These are phyloP conservation scores for Pteromalus puparum DNA, from an alignment of 1,140 invertebrate genomes.

Conservation along the genomic window DNA sequence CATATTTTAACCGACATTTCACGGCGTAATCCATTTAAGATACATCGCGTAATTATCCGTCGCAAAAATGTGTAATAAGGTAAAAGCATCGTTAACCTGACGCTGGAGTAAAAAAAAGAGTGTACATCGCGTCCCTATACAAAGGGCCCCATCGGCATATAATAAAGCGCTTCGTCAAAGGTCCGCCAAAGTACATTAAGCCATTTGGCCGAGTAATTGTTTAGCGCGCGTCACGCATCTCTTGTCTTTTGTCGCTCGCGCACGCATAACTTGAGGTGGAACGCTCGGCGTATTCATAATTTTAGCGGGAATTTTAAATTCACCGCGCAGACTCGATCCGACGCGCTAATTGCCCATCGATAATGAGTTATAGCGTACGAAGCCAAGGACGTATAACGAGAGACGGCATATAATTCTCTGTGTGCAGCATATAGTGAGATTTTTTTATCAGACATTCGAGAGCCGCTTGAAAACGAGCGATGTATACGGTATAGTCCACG, in stretches of 20 bases:
- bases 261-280: no score
- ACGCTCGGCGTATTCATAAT: no score
- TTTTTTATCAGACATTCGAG: not conserved
- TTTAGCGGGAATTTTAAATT: no score
- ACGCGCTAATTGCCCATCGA: no score
- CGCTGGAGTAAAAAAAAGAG: not conserved
- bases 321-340: no score
- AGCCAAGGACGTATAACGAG: no score
- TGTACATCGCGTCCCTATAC: not conserved
- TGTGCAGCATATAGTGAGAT: not conserved
- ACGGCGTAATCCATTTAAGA: not conserved
- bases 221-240: not conserved
- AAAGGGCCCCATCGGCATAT: constrained; percentile 6
- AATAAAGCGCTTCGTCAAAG: not conserved
- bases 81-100: not conserved
- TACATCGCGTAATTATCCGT: not conserved
- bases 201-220: not conserved
- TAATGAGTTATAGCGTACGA: no score
- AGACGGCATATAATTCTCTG: no score
- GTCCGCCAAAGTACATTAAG: not conserved
- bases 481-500: not conserved
- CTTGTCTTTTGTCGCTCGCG: no score
- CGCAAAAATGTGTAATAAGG: not conserved
- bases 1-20: not conserved
- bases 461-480: not conserved